Evolutionary conservation across 2,888 invertebrate species (phyloP), one percentile per base, ranked within the genome.

Genomic region (Rhagonycha lutea): DNA sequence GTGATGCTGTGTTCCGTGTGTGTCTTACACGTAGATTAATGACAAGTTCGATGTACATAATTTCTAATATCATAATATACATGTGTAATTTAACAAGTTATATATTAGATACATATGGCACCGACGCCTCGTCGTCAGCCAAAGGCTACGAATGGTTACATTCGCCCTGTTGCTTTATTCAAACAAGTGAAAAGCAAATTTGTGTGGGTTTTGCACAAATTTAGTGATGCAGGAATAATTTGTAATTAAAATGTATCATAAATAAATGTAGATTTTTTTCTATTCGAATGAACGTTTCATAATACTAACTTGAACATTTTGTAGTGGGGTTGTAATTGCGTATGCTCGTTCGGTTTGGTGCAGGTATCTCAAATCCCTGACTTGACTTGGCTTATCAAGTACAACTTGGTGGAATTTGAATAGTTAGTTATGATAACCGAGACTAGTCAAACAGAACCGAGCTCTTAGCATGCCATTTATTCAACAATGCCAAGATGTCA

Each of bases 21-120:
- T 65, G 67, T 62, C 26, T 14, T 62, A 28, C 72, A 61, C 61
- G 18, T 14, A 61, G 68, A 72, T 68, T 72, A 60, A 68, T 62
- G 29, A 32, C 68, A 26, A 72, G 68, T 72, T 72, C 68, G 72
- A 72, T 68, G 61, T 72, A 47, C 47, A 47, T 47, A 72, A 68
- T 68, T 65, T 63, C 71, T 65, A 65, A 71, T 63, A 67, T 18
- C 63, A 60, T 47, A 26, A 26, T 18, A 67, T 24, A 68, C 69
- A 65, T 73, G 73, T 73, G 65, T 73, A 73, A 73, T 73, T 69
- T 73, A 69, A 69, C 73, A 73, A 73, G 73, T 73, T 73, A 73
- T 73, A 73, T 73, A 73, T 61, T 73, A 61, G 29, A 67, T 73
- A 69, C 73, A 69, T 68, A 73, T 69, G 69, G 73, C 69, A 69